Conservation (phyloP, 2,888 invertebrate species). For the Heteromyza rotundicornis region DNA sequence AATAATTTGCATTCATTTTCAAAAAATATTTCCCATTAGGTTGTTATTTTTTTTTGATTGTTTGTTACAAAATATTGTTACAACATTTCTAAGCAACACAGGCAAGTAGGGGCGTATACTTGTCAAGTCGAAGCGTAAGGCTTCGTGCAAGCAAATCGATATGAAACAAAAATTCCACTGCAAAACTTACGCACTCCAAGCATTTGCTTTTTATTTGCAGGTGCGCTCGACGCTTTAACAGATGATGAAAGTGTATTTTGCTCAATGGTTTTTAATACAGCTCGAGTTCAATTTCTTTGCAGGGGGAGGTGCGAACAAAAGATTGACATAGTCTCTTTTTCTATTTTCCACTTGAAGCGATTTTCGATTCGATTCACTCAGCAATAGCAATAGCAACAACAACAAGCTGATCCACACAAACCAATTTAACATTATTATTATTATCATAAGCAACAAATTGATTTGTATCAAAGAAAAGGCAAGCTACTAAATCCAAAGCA, state of each 20-base stretch:
- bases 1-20: background rate
- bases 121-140: no score
- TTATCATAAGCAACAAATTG: slow-evolving; percentile 26
- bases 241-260: no score
- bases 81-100: background rate
- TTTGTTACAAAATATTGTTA: background rate
- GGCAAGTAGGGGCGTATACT: background rate
- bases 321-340: slow-evolving; percentile 34
- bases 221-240: no score
- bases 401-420: slow-evolving; percentile 13
- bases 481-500: slow-evolving; percentile 30
- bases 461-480: slow-evolving; percentile 30
- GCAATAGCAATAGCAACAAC: background rate
- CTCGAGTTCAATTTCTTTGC: slow-evolving; percentile 31
- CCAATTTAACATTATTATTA: slow-evolving; percentile 29
- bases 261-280: no score
- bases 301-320: slow-evolving; percentile 62
- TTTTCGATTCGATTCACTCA: slow-evolving; percentile 37
- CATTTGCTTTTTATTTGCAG: background rate
- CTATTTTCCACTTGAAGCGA: slow-evolving; percentile 51
- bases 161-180: no score
- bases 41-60: no score
- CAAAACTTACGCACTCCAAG: background rate
- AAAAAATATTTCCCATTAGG: no score
- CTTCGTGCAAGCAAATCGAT: no score